Evolutionary conservation across 53 echinoderm and acorn worm genomes (phyloP).

Genomic region (Temnopleurus reevesii): DNA sequence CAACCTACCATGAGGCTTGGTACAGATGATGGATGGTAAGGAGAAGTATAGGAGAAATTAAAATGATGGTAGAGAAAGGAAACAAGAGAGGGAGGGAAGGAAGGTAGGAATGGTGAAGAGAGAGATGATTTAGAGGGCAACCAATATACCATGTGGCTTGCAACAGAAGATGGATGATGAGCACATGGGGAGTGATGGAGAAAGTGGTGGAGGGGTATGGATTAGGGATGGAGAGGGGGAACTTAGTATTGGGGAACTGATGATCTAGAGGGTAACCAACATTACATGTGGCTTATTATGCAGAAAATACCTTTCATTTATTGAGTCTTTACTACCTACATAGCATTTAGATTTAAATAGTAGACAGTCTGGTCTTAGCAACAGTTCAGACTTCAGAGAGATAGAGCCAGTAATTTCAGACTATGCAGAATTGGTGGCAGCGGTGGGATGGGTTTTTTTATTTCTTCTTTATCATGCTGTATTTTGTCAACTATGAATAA

Average conservation of each 20-base stretch:
- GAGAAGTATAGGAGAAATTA: background rate
- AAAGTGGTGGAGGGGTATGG: background rate
- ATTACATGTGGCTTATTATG: slow-evolving; percentile 97
- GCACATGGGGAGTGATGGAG: background rate
- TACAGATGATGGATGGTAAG: slow-evolving; percentile 85
- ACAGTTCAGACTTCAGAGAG: too few species aligned
- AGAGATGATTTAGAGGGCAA: too few species aligned
- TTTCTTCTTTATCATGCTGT: too few species aligned
- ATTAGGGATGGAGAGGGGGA: background rate
- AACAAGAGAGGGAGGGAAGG: background rate
- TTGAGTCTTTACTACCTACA: too few species aligned
- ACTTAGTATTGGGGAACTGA: background rate
- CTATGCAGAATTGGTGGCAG: too few species aligned
- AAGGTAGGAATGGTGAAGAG: background rate
- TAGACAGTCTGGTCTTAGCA: too few species aligned
- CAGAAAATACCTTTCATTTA: too few species aligned
- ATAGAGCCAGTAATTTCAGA: too few species aligned
- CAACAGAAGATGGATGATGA: slow-evolving; percentile 96
- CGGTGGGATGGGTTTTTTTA: too few species aligned
- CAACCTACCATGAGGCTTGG: slow-evolving; percentile 96
- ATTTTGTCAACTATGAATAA: too few species aligned
- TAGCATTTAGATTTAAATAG: too few species aligned
- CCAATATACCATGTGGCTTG: slow-evolving; percentile 79
- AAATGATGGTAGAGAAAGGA: background rate
- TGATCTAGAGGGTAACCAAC: slow-evolving; percentile 75